Evolutionary conservation across 2,888 invertebrate genomes (phyloP), one percentile per base, ranked within the genome.

Genomic region (Athalia rosae): DNA sequence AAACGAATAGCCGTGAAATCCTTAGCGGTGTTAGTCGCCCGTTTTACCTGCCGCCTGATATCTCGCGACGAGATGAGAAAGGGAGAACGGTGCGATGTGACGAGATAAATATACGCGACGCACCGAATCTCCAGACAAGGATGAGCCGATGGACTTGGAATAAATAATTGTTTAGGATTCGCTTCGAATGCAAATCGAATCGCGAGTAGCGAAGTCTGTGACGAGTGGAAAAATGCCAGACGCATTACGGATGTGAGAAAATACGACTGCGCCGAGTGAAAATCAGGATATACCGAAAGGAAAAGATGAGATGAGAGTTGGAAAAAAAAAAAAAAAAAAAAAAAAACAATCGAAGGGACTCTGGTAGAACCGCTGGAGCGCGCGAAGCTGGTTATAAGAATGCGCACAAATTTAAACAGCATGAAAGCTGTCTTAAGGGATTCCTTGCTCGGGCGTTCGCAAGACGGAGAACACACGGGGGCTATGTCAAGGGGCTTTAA

Each of bases 401-500:
- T 3, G 43, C 58, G 45, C 58, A 13, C 45, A 58, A 45, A 71
- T 71, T 71, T 58, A 58, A 71, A 71, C 71, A 71, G 71, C 58
- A 71, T 71, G 45, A 71, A 71, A 71, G 58, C 28, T 28, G 28
- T 71, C 58, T 71, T 71, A 58, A 58, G 58, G 58, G 71, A 71
- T 71, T 50, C 15, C 71, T 71, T 43, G 71, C 71, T 71, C 58
- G 6, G 6, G 15, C 58, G 56, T 71, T 71, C 58, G 56, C 71
- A 8, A 71, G 71, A 71, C 56, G 56, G 58, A 45, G 58, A 71
- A 71, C 43, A 58, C 58, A 41, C 71, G 58, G n/a, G 71, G 71
- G 71, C 58, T 71, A 15, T 71, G 71, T 71, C 71, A 71, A 71
- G 71, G 71, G 45, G 71, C 43, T 71, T 71, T 71, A 71, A 71